These are phyloP conservation scores for Asteroscopus sphinx DNA, from an alignment of 2,888 invertebrate genomes.

Conservation along the genomic window DNA sequence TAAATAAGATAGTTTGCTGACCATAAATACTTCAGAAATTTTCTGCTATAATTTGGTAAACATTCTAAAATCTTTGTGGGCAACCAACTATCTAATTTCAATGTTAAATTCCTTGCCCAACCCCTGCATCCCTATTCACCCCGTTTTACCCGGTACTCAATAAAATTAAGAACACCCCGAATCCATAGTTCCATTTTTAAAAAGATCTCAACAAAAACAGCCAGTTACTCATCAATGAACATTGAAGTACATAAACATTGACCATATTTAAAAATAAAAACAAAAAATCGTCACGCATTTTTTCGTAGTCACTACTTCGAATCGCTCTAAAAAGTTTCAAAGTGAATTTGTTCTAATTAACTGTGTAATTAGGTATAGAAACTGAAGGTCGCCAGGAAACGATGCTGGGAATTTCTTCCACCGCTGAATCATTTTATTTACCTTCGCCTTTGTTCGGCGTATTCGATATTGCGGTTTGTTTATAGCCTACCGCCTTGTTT, in stretches of 20 bases:
- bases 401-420: slow-evolving; percentile 61
- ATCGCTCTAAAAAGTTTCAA: slow-evolving; percentile 39
- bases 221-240: slow-evolving; percentile 24
- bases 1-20: too few relatives aligned
- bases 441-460: slow-evolving; percentile 48
- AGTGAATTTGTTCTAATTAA: slow-evolving; percentile 55
- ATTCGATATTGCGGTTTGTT: slow-evolving; percentile 52
- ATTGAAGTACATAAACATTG: slow-evolving; percentile 14
- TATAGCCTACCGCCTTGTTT: slow-evolving; percentile 27
- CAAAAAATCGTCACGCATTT: slow-evolving; percentile 35
- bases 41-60: too few relatives aligned
- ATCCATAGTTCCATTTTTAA: neutral
- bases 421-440: slow-evolving; percentile 57
- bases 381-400: slow-evolving; percentile 65
- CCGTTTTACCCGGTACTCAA: neutral
- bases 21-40: too few relatives aligned
- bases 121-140: too few relatives aligned
- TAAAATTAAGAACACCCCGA: neutral
- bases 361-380: slow-evolving; percentile 57
- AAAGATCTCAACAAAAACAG: slow-evolving; percentile 2
- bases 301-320: slow-evolving; percentile 19
- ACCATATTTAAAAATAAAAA: too few relatives aligned
- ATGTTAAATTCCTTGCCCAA: too few relatives aligned
- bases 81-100: too few relatives aligned
- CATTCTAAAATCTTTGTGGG: too few relatives aligned